Percentiles rank a stretch among this genome's conserved stretches.
Evolutionary conservation across 1,140 invertebrate species (phyloP).

Genomic region (Bombus pascuorum): DNA sequence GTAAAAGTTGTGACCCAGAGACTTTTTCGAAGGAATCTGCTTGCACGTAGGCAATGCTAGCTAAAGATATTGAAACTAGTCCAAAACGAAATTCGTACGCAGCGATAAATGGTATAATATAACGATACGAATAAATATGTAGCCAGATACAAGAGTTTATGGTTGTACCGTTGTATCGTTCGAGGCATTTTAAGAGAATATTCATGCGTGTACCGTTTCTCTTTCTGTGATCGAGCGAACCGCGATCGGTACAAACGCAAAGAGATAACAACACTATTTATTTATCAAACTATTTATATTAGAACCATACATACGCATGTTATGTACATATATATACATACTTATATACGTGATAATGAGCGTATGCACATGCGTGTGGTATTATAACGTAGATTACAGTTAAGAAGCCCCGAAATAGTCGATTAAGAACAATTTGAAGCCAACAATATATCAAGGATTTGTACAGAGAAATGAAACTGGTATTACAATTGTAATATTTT

Average conservation of each 20-base stretch:
- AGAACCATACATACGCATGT: slow-evolving; percentile 44
- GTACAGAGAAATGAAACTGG: background rate
- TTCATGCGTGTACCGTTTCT: background rate
- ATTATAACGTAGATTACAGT: background rate
- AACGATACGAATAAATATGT: slow-evolving; percentile 28
- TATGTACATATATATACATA: slow-evolving; percentile 21
- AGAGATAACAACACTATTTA: slow-evolving; percentile 53
- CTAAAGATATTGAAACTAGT: slow-evolving; percentile 60
- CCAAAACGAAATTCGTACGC: slow-evolving; percentile 37
- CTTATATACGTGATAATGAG: slow-evolving; percentile 12
- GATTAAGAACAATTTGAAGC: background rate
- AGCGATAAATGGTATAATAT: slow-evolving; percentile 30
- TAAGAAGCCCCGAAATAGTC: background rate
- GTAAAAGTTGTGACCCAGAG: slow-evolving; percentile 4
- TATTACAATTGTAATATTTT: background rate
- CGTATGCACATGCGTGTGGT: slow-evolving; percentile 6
- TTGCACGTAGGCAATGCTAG: slow-evolving; percentile 49
- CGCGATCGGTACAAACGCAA: slow-evolving; percentile 10
- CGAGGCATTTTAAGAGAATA: slow-evolving; percentile 19
- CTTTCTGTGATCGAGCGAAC: background rate
- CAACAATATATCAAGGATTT: background rate
- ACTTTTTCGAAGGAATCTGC: background rate
- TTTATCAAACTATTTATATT: slow-evolving; percentile 65
- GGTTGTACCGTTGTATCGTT: slow-evolving; percentile 16
- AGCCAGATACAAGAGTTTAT: slow-evolving; percentile 23